Base-by-base conservation (phyloP, 2,797 vertebrate species). In the Lepilemur ruficaudatus region DNA sequence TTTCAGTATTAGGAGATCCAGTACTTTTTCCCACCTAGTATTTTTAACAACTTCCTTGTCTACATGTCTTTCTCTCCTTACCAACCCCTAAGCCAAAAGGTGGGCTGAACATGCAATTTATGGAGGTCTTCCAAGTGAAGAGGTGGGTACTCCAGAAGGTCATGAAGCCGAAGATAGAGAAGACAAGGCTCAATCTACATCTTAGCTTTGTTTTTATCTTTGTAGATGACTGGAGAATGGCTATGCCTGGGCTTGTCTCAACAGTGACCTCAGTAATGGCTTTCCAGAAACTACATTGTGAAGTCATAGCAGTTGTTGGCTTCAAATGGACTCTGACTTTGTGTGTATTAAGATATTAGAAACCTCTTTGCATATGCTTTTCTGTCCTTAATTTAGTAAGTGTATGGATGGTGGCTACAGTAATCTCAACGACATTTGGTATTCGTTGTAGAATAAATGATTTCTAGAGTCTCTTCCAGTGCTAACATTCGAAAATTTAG, bases 281-380 rank as follows among this genome's bases (percentile, higher is more conserved):
- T 81, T 95, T 87, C 41, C 30, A 1, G 0, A 55, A 78, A 65
- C 55, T 43, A 13, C 76, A 57, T 48, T 32, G 43, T 70, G 59
- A 94, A 43, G 20, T 3, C 10, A 32, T 57, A 63, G 30, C n/a
- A 50, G 43, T 22, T 67, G 23, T 59, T 82, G n/a, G 46, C 13
- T 75, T 83, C 69, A 93, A 69, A 93, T 48, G 41, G 20, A 81
- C 82, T 85, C 72, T 75, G 80, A 96, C 84, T 94, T 89, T 17
- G 7, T 63, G 30, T 85, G 57, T 32, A 25, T 70, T 86, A 91
- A 93, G 46, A 78, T 91, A 61, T 41, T 50, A 59, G 35, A 78
- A 90, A 87, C 12, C 18, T 63, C 89, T 81, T 87, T 17, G 88
- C 41, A 59, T 15, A 13, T 46, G 41, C 5, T 87, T 41, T 63